Base-by-base conservation (phyloP, 2,113 vertebrate genomes). In the Tonatia bakeri region DNA sequence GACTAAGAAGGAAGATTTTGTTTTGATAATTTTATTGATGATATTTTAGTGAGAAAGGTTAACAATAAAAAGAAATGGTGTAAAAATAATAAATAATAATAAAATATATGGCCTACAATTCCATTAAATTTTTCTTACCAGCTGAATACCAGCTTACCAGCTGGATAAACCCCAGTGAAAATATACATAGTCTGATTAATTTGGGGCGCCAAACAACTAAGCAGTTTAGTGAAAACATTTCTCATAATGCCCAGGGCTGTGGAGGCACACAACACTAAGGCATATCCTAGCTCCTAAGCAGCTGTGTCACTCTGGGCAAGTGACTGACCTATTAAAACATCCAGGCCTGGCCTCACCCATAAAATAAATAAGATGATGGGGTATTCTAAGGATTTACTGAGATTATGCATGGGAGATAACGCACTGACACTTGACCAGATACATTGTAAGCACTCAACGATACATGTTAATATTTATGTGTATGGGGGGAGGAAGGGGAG, bases 41-140 rank as follows among this genome's bases (percentile, higher is more conserved):
- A 56, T 79, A 43, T 50, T 93, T 96, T 83, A 86, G 61, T 69
- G 16, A 95, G 47, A 94, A 90, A 75, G 33, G 92, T 86, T 93
- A 96, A 96, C 26, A 88, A 95, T 91, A 69, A 96, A 95, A 95
- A 95, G 43, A 82, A 95, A 83, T 87, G 38, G 45, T 91, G 11
- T 94, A 85, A 96, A 83, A 94, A 93, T 59, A 95, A 90, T 65
- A 47, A 92, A 61, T 73, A 86, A 90, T 84, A 95, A 94, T 75
- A 77, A 82, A 91, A 84, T 72, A 43, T 43, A 84, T 54, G 54
- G 82, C 91, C 75, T 56, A 96, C 45, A 96, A 94, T 93, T 86
- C 64, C 82, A 96, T 89, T 95, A 94, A 97, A 87, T 85, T 87
- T 97, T 95, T 97, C 97, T 96, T 96, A 59, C 22, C 7, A 59